Conservation (phyloP, 2,113 vertebrate genomes). For the Octodon degus region DNA sequence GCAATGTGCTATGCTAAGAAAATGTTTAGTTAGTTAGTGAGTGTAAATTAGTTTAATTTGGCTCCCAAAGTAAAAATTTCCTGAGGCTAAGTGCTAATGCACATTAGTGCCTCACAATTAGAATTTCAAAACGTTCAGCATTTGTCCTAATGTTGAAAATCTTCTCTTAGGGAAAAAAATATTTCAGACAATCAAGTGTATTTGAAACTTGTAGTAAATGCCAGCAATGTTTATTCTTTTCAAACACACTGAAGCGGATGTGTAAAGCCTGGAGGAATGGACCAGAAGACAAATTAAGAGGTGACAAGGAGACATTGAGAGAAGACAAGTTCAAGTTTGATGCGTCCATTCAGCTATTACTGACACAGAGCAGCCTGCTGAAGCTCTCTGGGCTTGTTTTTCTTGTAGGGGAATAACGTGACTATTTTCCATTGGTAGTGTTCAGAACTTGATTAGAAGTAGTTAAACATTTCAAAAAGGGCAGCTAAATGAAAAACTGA, state of each 20-base stretch:
- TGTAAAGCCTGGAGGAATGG: background rate
- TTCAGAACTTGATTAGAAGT: slow-evolving; percentile 13
- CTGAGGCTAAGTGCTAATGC: slow-evolving; percentile 69
- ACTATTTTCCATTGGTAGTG: background rate
- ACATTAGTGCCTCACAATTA: slow-evolving; percentile 71
- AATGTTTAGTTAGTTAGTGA: slow-evolving; percentile 74
- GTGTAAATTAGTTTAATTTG: slow-evolving; percentile 81
- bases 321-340: background rate
- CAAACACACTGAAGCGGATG: background rate
- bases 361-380: background rate
- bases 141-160: slow-evolving; percentile 66
- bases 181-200: slow-evolving; percentile 38
- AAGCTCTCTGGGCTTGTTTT: background rate
- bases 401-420: background rate
- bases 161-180: slow-evolving; percentile 1
- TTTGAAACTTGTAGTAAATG: slow-evolving; percentile 28
- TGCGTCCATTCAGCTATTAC: background rate
- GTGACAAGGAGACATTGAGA: too few species aligned
- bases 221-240: slow-evolving; percentile 23
- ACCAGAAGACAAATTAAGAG: background rate
- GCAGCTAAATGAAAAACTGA: slow-evolving; percentile 5
- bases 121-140: slow-evolving; percentile 65
- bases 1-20: slow-evolving; percentile 61
- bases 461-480: background rate
- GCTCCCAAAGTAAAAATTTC: slow-evolving; percentile 73